phyloP scores from a whole-genome alignment of 2,888 invertebrate species.

The Platycheirus rosarum region DNA sequence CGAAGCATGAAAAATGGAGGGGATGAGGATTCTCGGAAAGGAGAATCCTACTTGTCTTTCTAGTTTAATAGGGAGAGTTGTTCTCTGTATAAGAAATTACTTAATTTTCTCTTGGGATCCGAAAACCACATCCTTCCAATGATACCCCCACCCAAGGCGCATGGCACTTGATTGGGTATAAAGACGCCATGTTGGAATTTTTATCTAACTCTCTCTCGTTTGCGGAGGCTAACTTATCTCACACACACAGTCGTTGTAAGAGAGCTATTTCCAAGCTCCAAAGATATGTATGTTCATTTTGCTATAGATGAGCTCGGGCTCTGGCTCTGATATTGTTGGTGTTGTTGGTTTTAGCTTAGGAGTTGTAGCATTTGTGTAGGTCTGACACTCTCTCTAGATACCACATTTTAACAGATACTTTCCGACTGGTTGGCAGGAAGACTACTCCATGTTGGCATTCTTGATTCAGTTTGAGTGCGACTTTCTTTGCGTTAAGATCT shows the following conservation, averaged over 20 bases:
- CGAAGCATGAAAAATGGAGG: constrained; percentile 27
- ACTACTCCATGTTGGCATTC: constrained; percentile 40
- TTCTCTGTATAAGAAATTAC: constrained; percentile 14
- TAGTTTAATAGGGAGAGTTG: constrained; percentile 12
- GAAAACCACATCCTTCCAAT: constrained; percentile 1
- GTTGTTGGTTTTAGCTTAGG: too few species aligned
- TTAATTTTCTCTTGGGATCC: constrained; percentile 32
- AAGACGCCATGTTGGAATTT: constrained; percentile 82
- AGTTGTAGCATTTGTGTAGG: too few species aligned
- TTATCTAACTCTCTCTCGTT: constrained; percentile 76
- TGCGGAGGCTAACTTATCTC: constrained; percentile 57
- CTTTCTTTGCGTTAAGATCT: constrained; percentile 80
- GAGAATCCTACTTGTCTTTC: constrained; percentile 3
- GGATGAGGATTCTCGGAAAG: constrained; percentile 50
- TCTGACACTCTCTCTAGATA: too few species aligned
- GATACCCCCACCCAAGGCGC: constrained; percentile 77
- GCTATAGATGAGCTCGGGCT: too few species aligned
- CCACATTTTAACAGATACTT: constrained; percentile 48
- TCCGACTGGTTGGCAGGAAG: constrained; percentile 44
- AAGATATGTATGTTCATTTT: too few species aligned
- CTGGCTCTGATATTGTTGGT: too few species aligned
- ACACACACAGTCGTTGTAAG: constrained; percentile 46
- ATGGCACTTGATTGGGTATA: constrained; percentile 82
- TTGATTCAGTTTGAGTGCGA: constrained; percentile 81
- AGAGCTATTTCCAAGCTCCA: constrained; percentile 27